Evolutionary conservation across 2,888 invertebrate genomes (phyloP), one percentile per base, ranked within the genome.

Genomic region (Drosophila multiciliata): DNA sequence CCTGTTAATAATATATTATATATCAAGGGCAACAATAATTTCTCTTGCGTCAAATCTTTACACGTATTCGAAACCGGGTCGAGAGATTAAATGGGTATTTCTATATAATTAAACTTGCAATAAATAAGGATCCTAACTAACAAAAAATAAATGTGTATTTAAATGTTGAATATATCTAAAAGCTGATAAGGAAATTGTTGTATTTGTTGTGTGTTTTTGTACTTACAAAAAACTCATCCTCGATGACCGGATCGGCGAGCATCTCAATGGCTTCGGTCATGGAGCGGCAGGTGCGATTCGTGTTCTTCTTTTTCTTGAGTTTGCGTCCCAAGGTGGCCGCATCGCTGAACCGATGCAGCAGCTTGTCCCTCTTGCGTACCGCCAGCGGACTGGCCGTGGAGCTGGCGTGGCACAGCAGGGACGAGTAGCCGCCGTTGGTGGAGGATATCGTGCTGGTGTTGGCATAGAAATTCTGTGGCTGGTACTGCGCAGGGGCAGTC

Each of bases 221-320:
- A 93, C 93, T 93, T 88, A 93, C 93, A 70, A 93, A 92, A 84
- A 93, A 92, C 78, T 93, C 93, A 86, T 93, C 93, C 83, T 93
- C 93, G 72, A 93, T 91, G 60, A 93, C 93, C n/a, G 92, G 93
- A 91, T 93, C 93, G 63, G 93, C 93, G 15, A 93, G 90, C 91
- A 93, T 92, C 87, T 93, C 93, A 66, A 93, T 93, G 65, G 93
- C 91, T 68, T 93, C 93, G 20, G 93, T 93, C 93, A 93, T 93
- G 58, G 93, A 93, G 66, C 92, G 92, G 74, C 92, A 93, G 68
- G 92, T 91, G 73, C 93, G 91, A 74, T 92, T 92, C 7, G 90
- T 92, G 73, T 93, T 93, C 77, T 92, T 92, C 80, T 93, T 93
- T 80, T 93, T 93, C 76, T 93, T 93, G 38, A 92, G 85, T 58